Evolutionary conservation across 2,888 invertebrate genomes (phyloP), one percentile per base, ranked within the genome.

Genomic region (Petrolisthes manimaculis): DNA sequence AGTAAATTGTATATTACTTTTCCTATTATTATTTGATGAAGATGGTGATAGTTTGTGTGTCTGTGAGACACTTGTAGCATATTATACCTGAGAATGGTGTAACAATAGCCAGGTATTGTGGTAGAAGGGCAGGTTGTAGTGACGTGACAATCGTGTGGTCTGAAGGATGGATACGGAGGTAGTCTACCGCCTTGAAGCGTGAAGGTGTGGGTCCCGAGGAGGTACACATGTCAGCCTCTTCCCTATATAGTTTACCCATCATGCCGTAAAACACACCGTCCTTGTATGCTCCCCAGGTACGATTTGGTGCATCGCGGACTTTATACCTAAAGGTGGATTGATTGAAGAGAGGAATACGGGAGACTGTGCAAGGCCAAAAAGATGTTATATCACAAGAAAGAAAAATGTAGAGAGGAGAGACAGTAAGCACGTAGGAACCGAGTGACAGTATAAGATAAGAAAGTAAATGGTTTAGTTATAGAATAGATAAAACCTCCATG

Each of bases 171-270:
- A 53, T 24, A 5, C 79, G 54, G n/a, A 24, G 21, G 55, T 54
- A 55, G 9, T 80, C 54, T 9, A 54, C 54, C 4, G 54, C 53
- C 56, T 54, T 56, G 56, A 80, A 80, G 18, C 79, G 18, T 3
- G 14, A 53, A 18, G n/a, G 54, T n/a, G 79, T 80, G 9, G 79
- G 53, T 4, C n/a, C 79, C 54, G 56, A 18, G 18, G n/a, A n/a
- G 79, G 79, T 80, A 18, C 53, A 55, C 54, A 80, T 54, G 55
- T 80, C 79, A 2, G 55, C 14, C 71, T 71, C 71, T n/a, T 71
- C 71, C 21, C 71, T 1, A 3, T 71, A 8, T n/a, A 71, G 71
- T 4, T 71, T 18, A 8, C 71, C 71, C 71, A 71, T 71, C 71
- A 71, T 71, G 18, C 71, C 71, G 21, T 1, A 8, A 4, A 71